phyloP scores from a whole-genome alignment of 2,888 invertebrate species.

The Scaptomyza reducta region DNA sequence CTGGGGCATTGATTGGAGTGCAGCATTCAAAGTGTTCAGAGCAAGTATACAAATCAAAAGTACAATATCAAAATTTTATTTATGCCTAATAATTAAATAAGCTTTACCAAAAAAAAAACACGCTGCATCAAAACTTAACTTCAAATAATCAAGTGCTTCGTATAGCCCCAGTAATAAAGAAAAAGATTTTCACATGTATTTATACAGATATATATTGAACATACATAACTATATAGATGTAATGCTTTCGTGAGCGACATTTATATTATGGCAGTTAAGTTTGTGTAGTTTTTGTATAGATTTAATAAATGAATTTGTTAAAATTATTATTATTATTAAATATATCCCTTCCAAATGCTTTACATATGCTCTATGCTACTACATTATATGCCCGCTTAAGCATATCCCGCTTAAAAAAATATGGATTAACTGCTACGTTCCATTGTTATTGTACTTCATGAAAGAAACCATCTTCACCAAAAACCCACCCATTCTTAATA shows the following conservation, averaged over 20 bases:
- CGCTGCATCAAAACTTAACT: background rate
- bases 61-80: constrained; percentile 9
- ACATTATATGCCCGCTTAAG: constrained; percentile 41
- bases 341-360: constrained; percentile 27
- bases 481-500: constrained; percentile 67
- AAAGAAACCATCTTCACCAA: constrained; percentile 22
- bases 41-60: constrained; percentile 14
- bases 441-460: constrained; percentile 33
- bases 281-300: constrained; percentile 63
- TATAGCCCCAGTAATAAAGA: constrained; percentile 18
- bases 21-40: constrained; percentile 10
- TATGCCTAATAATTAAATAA: constrained; percentile 6
- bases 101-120: background rate
- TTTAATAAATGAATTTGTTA: constrained; percentile 42
- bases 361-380: constrained; percentile 50
- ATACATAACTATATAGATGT: constrained; percentile 33
- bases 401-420: constrained; percentile 10
- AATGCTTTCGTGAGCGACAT: constrained; percentile 28
- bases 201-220: constrained; percentile 17
- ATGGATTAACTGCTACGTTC: background rate
- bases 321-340: constrained; percentile 9
- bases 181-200: constrained; percentile 7
- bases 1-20: constrained; percentile 22
- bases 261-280: constrained; percentile 61
- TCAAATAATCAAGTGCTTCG: constrained; percentile 7